Evolutionary conservation across 2,888 invertebrate species (phyloP), one percentile per base, ranked within the genome.

Genomic region (Tanypteryx hageni): DNA sequence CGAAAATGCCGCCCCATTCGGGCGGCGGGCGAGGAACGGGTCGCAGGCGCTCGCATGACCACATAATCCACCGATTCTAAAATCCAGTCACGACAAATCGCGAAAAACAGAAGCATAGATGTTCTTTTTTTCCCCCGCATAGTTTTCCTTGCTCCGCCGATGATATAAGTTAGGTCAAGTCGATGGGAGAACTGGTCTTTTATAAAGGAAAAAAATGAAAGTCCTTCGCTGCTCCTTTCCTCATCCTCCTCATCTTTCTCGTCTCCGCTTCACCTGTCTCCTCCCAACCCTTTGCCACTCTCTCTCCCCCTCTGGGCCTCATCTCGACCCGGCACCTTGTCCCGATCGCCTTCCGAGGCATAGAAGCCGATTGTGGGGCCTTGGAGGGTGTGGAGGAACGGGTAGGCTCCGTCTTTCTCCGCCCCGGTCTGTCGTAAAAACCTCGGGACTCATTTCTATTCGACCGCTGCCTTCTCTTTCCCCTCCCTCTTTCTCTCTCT

Each of bases 381-480:
- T 18, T 22, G 68, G n/a, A 68, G 68, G 68, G 68, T 68, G 64
- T 18, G 7, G 11, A 3, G 68, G 44, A 44, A 44, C 1, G 44
- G 44, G 44, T 1, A 5, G 44, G 44, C 3, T 44, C 9, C 68
- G 9, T n/a, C 68, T 68, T 68, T 8, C 68, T 11, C 68, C 68
- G 68, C 68, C 68, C 68, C 18, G n/a, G 8, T 22, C 68, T n/a
- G 68, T 68, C 68, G 68, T 68, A 68, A 68, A 68, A 68, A 68
- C 68, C 13, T 18, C 68, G 68, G 68, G n/a, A 22, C 68, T 22
- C 68, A 68, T 68, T 68, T 68, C 68, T n/a, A 68, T 68, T 68
- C 64, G 64, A 64, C 64, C 64, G 64, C 86, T 31, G 86, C 86
- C 86, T 31, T 61, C 22, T 10, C 44, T 10, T 57, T 31, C 83